Conservation (phyloP, 2,113 vertebrate genomes). For the Rhizomys pruinosus region DNA sequence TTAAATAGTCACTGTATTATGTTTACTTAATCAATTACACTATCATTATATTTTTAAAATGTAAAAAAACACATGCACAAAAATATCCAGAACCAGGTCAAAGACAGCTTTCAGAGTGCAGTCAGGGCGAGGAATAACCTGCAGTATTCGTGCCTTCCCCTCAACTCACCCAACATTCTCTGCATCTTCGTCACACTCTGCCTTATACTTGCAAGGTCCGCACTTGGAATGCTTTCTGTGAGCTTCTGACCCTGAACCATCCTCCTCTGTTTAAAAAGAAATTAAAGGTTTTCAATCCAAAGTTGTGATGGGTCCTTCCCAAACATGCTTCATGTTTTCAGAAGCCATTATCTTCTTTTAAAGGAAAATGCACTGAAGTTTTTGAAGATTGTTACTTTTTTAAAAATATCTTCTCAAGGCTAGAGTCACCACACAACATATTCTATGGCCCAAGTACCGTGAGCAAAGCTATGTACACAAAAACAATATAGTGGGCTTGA, state of each 20-base stretch:
- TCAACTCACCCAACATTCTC: slow-evolving; percentile 95
- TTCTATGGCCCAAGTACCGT: not conserved
- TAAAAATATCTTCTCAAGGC: slow-evolving; percentile 33
- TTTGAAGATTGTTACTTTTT: slow-evolving; percentile 43
- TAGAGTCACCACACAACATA: not conserved
- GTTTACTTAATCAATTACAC: not conserved
- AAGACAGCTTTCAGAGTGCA: not conserved
- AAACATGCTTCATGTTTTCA: slow-evolving; percentile 64
- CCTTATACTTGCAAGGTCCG: slow-evolving; percentile 95
- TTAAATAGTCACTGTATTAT: not conserved
- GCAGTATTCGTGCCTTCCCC: not conserved
- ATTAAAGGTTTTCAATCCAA: slow-evolving; percentile 69
- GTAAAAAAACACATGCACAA: not conserved
- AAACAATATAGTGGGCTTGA: not conserved
- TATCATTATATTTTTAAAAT: slow-evolving; percentile 11
- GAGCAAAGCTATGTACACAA: not conserved
- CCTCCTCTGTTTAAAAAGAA: slow-evolving; percentile 89
- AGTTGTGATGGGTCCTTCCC: slow-evolving; percentile 66
- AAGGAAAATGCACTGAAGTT: not conserved
- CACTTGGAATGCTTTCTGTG: slow-evolving; percentile 96
- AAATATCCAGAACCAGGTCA: not conserved
- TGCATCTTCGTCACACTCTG: slow-evolving; percentile 96
- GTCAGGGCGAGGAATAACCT: not conserved
- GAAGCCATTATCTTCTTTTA: slow-evolving; percentile 5
- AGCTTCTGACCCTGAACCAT: slow-evolving; percentile 92